Evolutionary conservation across 2,797 vertebrate species (phyloP).

Genomic region (Catharus ustulatus): DNA sequence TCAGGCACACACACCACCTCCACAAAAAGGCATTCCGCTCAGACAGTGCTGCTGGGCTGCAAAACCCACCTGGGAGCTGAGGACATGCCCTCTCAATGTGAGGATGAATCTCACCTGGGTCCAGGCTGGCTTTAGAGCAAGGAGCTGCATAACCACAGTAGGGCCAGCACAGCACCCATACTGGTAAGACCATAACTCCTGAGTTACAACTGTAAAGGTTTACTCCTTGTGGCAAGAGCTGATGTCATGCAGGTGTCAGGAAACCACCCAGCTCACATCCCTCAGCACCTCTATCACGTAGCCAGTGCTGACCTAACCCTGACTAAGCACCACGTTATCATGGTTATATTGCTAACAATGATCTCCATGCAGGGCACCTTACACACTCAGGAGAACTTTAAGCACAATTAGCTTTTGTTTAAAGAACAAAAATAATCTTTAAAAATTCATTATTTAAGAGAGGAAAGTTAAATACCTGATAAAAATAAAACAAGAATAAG

Average conservation of each 20-base stretch:
- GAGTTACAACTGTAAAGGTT: background rate
- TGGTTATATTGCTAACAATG: background rate
- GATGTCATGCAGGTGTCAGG: background rate
- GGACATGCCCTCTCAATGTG: rapidly evolving
- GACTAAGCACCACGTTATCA: background rate
- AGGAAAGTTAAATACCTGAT: background rate
- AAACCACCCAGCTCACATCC: background rate
- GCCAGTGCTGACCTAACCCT: background rate
- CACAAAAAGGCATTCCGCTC: background rate
- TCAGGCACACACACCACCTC: rapidly evolving
- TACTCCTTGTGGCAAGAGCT: background rate
- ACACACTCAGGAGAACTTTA: background rate
- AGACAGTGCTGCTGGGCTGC: background rate
- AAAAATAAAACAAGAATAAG: constrained; percentile 10
- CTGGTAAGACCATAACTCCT: background rate
- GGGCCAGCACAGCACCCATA: background rate
- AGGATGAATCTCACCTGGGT: background rate
- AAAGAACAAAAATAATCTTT: background rate
- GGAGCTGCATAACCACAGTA: background rate
- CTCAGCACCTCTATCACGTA: background rate
- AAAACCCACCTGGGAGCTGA: background rate
- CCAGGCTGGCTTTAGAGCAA: background rate
- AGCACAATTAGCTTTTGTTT: background rate
- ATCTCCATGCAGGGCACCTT: background rate
- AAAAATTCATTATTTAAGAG: background rate